Conservation (phyloP, 2,797 vertebrate species). For the Halcyon smyrnensis region DNA sequence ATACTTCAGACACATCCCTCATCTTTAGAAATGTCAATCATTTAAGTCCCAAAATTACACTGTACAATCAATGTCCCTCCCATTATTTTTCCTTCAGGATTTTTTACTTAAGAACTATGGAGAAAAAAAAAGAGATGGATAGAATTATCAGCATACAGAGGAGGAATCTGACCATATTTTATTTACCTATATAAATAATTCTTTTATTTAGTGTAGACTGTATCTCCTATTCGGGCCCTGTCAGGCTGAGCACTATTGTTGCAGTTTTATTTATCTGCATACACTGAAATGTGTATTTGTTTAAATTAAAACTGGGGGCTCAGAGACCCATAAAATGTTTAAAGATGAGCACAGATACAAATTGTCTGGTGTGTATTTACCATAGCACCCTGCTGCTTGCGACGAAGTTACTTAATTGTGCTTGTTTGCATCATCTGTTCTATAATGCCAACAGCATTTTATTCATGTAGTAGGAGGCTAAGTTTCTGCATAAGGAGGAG, state of each 20-base stretch:
- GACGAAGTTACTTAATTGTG: constrained; percentile 51
- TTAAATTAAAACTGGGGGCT: constrained; percentile 52
- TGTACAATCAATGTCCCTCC: neutral
- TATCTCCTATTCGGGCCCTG: neutral
- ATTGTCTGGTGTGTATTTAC: constrained; percentile 63
- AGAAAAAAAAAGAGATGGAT: neutral
- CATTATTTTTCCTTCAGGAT: neutral
- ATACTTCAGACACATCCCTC: neutral
- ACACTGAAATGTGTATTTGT: neutral
- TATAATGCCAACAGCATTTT: neutral
- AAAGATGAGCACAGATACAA: constrained; percentile 24
- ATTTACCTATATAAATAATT: neutral
- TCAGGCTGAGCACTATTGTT: neutral
- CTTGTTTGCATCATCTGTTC: constrained; percentile 60
- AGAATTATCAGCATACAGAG: neutral
- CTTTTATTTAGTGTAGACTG: neutral
- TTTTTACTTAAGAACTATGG: neutral
- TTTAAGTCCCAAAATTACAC: neutral
- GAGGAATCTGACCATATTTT: neutral
- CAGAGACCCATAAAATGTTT: constrained; percentile 9
- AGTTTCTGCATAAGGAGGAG: neutral
- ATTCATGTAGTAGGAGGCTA: neutral
- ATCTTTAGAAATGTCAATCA: constrained; percentile 2
- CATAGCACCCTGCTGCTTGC: constrained; percentile 26
- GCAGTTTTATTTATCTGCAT: constrained; percentile 14